Evolutionary conservation across 2,113 vertebrate genomes (phyloP), one percentile per base, ranked within the genome.

Genomic region (Ptyas mucosa): DNA sequence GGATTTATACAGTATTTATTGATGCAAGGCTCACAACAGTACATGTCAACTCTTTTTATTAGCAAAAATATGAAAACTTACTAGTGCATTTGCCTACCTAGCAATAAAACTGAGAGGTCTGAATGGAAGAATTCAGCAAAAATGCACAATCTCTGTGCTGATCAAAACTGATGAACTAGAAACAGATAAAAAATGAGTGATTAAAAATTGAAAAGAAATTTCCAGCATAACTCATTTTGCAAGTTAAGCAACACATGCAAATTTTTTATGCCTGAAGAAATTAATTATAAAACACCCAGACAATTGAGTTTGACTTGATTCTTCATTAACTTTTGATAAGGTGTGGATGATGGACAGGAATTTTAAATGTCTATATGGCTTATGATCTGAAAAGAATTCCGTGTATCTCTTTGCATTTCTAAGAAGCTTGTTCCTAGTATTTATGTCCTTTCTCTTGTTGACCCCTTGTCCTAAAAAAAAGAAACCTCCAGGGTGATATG

Each of bases 251-350:
- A 93, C 88, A 93, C 86, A 93, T 90, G 88, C 54, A 93, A 93
- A 87, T 53, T 87, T 52, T 90, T 61, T 64, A 61, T 90, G 92
- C 92, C 92, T 90, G 75, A 90, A 93, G 92, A 85, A 93, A 86
- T 90, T 93, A 90, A 93, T 92, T 92, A 64, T 90, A 93, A 93
- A 86, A 90, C 54, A 86, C n/a, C 69, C 75, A 86, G 92, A 93
- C 92, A 86, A 90, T 90, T 93, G 75, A 90, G 55, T 61, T 89
- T 61, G 54, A 90, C 54, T 93, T 52, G 54, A 24, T 93, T 90
- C 92, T 93, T 93, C 75, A 87, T 93, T 93, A 93, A 93, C 54
- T 61, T 93, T 93, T 93, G 43, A 93, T 85, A 93, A 90, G 88
- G 61, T 90, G 43, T 26, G 26, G 7, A 51, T 61, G 92, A 52